phyloP scores from a whole-genome alignment of 2,113 vertebrate species.

The Nematolebias whitei region DNA sequence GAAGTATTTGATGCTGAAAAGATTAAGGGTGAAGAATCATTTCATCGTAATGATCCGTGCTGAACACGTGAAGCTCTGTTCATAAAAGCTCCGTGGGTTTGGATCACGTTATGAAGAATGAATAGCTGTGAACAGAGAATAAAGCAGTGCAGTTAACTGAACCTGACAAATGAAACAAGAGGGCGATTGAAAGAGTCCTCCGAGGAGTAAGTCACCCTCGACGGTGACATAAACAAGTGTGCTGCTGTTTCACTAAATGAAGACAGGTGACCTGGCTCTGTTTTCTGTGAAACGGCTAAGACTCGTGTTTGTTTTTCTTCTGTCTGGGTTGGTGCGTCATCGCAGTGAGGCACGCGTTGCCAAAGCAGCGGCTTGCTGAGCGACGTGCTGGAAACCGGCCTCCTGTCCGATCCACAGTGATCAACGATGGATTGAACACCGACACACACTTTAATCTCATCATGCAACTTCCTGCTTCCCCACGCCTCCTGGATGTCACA shows the following conservation, averaged over 20 bases:
- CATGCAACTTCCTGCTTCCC: constrained; percentile 46
- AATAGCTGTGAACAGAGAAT: constrained; percentile 2
- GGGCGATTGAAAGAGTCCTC: constrained; percentile 40
- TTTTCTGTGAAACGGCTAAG: constrained; percentile 40
- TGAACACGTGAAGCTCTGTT: neutral
- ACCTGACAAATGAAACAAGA: constrained; percentile 22
- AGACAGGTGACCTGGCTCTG: constrained; percentile 31
- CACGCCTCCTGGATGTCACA: constrained; percentile 4
- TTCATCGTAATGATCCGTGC: neutral
- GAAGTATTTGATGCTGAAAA: constrained; percentile 6
- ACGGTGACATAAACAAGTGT: constrained; percentile 33
- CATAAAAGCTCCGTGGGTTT: neutral
- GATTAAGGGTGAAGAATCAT: neutral
- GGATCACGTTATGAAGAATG: neutral
- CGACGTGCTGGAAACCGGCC: constrained; percentile 35
- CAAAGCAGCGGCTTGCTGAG: constrained; percentile 63
- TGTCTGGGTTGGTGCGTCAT: constrained; percentile 44
- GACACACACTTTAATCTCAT: constrained; percentile 46
- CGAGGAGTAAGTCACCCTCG: constrained; percentile 45
- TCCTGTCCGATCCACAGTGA: constrained; percentile 24
- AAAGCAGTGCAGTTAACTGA: neutral
- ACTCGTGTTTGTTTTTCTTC: constrained; percentile 28
- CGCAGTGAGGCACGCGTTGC: constrained; percentile 49
- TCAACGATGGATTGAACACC: constrained; percentile 41
- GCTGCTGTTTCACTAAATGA: constrained; percentile 47